Conservation (phyloP, 2,888 invertebrate species). For the Isotomurus palustris region DNA sequence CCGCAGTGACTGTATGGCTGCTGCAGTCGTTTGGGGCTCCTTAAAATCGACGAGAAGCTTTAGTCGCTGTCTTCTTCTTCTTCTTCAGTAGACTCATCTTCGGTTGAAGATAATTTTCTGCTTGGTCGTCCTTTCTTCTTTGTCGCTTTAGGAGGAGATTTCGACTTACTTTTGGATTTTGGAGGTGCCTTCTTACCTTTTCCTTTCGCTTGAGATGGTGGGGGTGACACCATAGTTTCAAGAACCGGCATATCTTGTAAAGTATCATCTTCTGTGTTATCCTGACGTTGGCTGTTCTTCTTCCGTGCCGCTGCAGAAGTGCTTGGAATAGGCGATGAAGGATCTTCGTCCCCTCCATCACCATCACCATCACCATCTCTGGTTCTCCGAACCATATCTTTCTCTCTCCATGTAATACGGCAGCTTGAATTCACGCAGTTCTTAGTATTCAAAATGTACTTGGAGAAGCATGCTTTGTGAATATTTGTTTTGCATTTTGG, state of each 20-base stretch:
- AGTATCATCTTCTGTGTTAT: constrained; percentile 3
- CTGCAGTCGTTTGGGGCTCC: no score
- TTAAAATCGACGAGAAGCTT: no score
- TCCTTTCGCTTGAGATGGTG: not conserved
- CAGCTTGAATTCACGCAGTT: constrained; percentile 20
- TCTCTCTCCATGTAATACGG: constrained; percentile 17
- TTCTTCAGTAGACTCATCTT: no score
- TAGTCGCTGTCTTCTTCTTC: not conserved
- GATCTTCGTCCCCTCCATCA: not conserved
- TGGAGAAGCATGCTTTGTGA: constrained; percentile 22
- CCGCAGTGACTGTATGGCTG: no score
- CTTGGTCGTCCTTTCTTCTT: not conserved
- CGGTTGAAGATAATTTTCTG: not conserved
- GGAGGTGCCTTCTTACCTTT: not conserved
- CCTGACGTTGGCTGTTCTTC: not conserved
- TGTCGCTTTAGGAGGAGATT: not conserved
- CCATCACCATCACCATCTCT: constrained; percentile 7
- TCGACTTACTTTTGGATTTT: not conserved
- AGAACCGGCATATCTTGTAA: constrained; percentile 27
- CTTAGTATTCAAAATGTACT: constrained; percentile 18
- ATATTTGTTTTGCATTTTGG: constrained; percentile 20
- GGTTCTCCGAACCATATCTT: constrained; percentile 11
- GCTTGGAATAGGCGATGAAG: not conserved
- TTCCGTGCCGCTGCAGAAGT: not conserved
- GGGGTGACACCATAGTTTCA: constrained; percentile 18